Evolutionary conservation across 2,113 vertebrate genomes (phyloP).

Genomic region (Toxotes jaculatrix): DNA sequence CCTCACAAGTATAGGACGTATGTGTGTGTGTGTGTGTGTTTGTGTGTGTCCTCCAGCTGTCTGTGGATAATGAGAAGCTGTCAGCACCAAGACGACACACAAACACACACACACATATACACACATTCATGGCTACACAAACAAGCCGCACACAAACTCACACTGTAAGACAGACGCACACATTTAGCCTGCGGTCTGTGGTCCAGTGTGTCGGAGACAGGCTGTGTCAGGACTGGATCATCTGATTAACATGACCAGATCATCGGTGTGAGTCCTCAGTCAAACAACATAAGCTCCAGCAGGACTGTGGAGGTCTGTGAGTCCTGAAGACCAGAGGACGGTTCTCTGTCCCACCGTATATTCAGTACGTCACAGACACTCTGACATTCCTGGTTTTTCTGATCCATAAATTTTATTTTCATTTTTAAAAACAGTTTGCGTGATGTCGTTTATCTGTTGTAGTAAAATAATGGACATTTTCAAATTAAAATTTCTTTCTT

Average conservation of each 20-base stretch:
- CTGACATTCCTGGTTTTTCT: too few relatives aligned
- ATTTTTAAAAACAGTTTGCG: too few relatives aligned
- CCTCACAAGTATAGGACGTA: background rate
- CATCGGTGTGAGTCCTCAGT: background rate
- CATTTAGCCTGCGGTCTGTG: background rate
- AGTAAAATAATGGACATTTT: too few relatives aligned
- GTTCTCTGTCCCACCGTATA: background rate
- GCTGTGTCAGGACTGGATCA: background rate
- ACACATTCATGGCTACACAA: conserved; percentile 26
- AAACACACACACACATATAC: conserved; percentile 19
- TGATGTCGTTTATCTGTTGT: too few relatives aligned
- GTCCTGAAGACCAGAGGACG: background rate
- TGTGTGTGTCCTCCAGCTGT: conserved; percentile 58
- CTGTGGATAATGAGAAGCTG: conserved; percentile 61
- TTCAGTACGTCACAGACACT: background rate
- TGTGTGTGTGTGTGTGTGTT: conserved; percentile 8
- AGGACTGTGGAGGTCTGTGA: background rate
- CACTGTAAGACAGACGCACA: background rate
- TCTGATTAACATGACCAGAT: background rate
- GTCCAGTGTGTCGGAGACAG: background rate
- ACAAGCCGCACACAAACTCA: conserved; percentile 17
- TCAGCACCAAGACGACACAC: conserved; percentile 39
- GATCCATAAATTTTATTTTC: too few relatives aligned
- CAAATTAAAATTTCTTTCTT: too few relatives aligned
- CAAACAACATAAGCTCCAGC: background rate